Conservation (phyloP, 2,797 vertebrate species). For the Xerus rutilus region DNA sequence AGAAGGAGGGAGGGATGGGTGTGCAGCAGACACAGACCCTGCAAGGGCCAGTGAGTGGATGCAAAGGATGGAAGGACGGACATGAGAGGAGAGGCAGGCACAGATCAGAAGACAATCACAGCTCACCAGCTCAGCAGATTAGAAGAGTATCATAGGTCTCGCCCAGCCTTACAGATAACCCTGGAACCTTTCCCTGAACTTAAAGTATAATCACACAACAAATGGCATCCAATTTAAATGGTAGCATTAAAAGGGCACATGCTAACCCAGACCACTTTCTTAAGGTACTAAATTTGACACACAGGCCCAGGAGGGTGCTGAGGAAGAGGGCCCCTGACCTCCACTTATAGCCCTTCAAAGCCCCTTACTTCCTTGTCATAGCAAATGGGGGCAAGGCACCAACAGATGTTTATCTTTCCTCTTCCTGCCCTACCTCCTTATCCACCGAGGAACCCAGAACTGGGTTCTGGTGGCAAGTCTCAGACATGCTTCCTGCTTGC, state of each 20-base stretch:
- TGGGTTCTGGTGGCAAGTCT: neutral
- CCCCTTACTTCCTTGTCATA: neutral
- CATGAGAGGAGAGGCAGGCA: neutral
- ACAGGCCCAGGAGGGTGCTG: neutral
- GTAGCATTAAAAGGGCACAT: neutral
- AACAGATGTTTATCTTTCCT: neutral
- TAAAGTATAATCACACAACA: neutral
- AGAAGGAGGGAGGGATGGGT: neutral
- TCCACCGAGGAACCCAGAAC: neutral
- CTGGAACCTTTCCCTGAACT: neutral
- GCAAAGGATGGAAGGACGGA: no score
- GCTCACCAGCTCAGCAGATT: no score
- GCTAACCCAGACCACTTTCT: neutral
- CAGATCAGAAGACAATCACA: neutral
- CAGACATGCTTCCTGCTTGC: accelerated
- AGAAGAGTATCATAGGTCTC: neutral
- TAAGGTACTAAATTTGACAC: neutral
- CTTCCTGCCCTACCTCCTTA: neutral
- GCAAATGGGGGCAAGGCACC: no score
- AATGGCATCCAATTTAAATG: neutral
- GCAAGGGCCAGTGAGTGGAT: neutral
- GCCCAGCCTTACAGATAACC: neutral
- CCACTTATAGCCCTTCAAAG: neutral
- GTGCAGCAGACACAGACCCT: accelerated
- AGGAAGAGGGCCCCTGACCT: neutral